Percentiles rank a stretch among this genome's conserved stretches.
phyloP scores from a whole-genome alignment of 2,888 invertebrate genomes.

The Monopis laevigella region DNA sequence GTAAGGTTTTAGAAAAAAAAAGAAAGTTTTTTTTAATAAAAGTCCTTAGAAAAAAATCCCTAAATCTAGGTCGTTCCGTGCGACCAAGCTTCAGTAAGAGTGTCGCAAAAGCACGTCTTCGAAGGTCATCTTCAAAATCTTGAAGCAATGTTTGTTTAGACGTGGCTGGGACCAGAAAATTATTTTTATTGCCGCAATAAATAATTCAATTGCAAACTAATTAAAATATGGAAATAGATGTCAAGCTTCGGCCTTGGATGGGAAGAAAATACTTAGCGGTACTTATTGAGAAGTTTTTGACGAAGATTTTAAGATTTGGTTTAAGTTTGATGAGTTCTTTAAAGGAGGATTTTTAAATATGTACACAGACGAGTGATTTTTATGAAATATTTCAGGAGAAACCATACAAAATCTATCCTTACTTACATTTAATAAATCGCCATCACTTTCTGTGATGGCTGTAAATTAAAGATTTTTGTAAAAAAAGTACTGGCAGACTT shows the following conservation, averaged over 20 bases:
- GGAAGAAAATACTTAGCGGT: background rate
- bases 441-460: too few relatives aligned
- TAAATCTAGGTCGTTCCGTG: slow-evolving; percentile 2
- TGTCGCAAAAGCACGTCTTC: background rate
- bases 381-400: too few relatives aligned
- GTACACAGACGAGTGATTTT: too few relatives aligned
- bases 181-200: background rate
- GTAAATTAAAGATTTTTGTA: too few relatives aligned
- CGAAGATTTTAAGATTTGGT: background rate
- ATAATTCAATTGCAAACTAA: slow-evolving; percentile 3
- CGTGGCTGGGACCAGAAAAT: background rate
- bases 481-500: too few relatives aligned
- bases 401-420: too few relatives aligned
- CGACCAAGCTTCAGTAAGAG: background rate
- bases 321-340: background rate
- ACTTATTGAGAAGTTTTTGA: background rate
- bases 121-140: background rate
- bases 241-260: background rate
- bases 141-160: slow-evolving; percentile 1
- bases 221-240: slow-evolving; percentile 3
- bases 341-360: too few relatives aligned
- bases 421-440: too few relatives aligned
- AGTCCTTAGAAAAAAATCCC: too few relatives aligned
- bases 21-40: background rate
- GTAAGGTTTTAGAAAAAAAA: background rate